Evolutionary conservation across 2,888 invertebrate genomes (phyloP), one percentile per base, ranked within the genome.

Genomic region (Lasioglossum marginatum): DNA sequence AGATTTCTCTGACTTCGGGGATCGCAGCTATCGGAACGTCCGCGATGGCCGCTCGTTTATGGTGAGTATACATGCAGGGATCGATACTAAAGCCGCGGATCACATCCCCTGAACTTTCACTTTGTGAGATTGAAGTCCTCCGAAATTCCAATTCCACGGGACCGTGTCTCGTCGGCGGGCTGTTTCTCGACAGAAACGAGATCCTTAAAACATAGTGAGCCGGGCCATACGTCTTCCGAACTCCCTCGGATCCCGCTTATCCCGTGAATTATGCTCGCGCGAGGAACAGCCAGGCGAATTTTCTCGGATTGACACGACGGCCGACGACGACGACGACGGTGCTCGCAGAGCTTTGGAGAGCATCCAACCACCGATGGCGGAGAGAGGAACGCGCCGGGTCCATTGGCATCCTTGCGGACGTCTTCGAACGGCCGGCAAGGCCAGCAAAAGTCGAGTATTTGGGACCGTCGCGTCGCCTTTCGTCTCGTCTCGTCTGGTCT

Each of bases 41-140:
- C 93, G 93, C 91, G 91, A 94, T 94, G 94, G 92, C 90, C 88
- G 86, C 74, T 87, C 81, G 88, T 91, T 94, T 94, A 94, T 94
- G 94, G 94, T 94, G 83, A 94, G 93, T 91, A 76, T 6, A 31
- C 63, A 76, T 6, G 6, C 63, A 31, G 6, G 2, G 16, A 63
- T 31, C 31, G 63, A 31, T 31, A 1, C 6, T 3, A 8, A 34
- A 66, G 2, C 27, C 31, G 19, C 34, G 66, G 19, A 8, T 31
- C 66, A 8, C 66, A 23, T 57, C n/a, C 1, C 0, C 8, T 3
- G 66, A 19, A 66, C 34, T 66, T 66, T 34, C 34, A 5, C 34
- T 19, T 19, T 66, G 19, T 2, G 19, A 31, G 31, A 16, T 66
- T 1, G 34, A 19, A 19, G 8, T 31, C 34, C 19, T 12, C 0